Evolutionary conservation across 2,888 invertebrate species (phyloP).

Genomic region (Noctua janthina): DNA sequence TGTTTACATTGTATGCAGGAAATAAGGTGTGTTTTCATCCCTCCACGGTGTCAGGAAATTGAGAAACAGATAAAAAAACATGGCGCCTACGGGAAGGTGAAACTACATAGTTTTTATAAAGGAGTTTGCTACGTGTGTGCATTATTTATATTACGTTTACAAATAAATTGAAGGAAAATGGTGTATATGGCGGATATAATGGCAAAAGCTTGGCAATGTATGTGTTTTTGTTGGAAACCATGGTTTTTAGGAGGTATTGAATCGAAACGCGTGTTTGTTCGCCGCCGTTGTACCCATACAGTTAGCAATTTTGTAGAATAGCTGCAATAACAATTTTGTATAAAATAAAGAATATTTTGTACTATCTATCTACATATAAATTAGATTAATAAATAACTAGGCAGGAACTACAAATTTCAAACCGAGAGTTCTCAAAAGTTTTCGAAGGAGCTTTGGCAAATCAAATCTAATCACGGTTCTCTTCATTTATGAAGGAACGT

Average conservation of each 20-base stretch:
- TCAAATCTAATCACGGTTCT: background rate
- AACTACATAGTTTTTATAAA: constrained; percentile 46
- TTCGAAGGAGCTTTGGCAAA: background rate
- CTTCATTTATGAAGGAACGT: background rate
- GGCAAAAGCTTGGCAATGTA: constrained; percentile 1
- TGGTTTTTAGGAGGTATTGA: background rate
- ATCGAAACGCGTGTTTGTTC: background rate
- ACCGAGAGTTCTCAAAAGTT: background rate
- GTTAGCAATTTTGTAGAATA: background rate
- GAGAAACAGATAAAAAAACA: constrained; percentile 52
- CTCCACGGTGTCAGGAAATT: constrained; percentile 47
- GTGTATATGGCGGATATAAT: constrained; percentile 14
- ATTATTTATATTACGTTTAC: constrained; percentile 36
- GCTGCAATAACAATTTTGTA: background rate
- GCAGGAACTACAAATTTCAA: background rate
- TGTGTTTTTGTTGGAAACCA: background rate
- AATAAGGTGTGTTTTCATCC: constrained; percentile 39
- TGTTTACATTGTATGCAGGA: constrained; percentile 53
- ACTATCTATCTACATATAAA: background rate
- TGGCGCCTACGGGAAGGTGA: constrained; percentile 21
- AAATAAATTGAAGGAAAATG: constrained; percentile 45
- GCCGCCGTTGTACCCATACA: background rate
- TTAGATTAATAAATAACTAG: background rate
- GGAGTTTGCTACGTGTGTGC: constrained; percentile 13
- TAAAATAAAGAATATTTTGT: background rate